These are phyloP conservation scores for Chanos chanos DNA, from an alignment of 2,797 vertebrate species.

Conservation along the genomic window DNA sequence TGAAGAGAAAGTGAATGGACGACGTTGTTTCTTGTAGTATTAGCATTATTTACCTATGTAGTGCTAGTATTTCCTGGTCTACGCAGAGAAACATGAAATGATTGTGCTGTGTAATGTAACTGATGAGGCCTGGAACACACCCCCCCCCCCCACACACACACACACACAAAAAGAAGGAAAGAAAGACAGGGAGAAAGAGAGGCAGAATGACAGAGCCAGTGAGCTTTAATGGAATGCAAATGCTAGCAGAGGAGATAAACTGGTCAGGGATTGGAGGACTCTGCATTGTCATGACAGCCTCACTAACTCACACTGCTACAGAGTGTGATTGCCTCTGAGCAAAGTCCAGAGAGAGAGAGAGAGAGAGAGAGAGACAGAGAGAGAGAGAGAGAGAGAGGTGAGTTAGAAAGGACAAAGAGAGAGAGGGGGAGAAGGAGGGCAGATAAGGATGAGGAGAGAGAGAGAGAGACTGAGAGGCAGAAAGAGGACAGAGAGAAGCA, in stretches of 20 bases:
- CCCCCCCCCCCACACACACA: too few species aligned
- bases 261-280: constrained; percentile 37
- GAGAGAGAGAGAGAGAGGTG: neutral
- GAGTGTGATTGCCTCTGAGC: constrained; percentile 36
- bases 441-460: constrained; percentile 5
- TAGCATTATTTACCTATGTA: too few species aligned
- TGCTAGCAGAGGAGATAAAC: constrained; percentile 48
- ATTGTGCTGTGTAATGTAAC: constrained; percentile 37
- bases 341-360: constrained; percentile 27
- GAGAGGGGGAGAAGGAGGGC: constrained; percentile 13
- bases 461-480: neutral
- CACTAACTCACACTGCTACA: constrained; percentile 22
- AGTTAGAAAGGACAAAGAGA: neutral
- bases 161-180: too few species aligned
- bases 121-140: constrained; percentile 39
- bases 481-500: neutral
- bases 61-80: constrained; percentile 6
- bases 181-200: constrained; percentile 23
- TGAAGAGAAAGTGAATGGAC: too few species aligned
- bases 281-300: constrained; percentile 16
- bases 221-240: constrained; percentile 54
- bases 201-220: constrained; percentile 21
- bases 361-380: constrained; percentile 22
- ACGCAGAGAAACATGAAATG: constrained; percentile 26
- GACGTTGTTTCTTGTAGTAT: too few species aligned